A percentile compares a stretch with the other conserved stretches of the same genome.
phyloP scores from a whole-genome alignment of 2,113 vertebrate species.

The Scytalopus superciliaris region DNA sequence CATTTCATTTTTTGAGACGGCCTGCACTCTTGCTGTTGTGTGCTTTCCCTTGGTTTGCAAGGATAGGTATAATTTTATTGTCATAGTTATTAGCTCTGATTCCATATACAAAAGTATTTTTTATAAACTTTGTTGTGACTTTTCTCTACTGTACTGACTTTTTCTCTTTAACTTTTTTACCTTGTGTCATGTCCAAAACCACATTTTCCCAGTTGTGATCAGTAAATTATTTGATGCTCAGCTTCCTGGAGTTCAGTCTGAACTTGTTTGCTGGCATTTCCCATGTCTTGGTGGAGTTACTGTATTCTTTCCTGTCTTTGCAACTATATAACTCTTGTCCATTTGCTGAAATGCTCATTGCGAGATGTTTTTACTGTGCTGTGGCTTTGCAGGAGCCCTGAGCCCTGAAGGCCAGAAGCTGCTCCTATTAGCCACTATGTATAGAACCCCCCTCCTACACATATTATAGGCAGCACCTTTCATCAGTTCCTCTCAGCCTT shows the following conservation, averaged over 20 bases:
- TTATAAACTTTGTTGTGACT: background rate
- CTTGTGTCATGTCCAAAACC: background rate
- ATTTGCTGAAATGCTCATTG: background rate
- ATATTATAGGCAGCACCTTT: background rate
- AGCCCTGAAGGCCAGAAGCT: background rate
- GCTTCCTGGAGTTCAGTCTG: background rate
- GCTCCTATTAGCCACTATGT: background rate
- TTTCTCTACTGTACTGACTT: background rate
- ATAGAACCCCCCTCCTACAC: accelerated
- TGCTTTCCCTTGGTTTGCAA: background rate
- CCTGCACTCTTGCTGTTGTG: background rate
- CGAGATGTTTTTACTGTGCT: background rate
- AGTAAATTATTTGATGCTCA: background rate
- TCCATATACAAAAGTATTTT: background rate
- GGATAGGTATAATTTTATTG: background rate
- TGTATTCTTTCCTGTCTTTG: background rate
- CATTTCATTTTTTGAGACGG: background rate
- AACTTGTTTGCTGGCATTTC: background rate
- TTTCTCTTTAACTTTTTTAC: background rate
- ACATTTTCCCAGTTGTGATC: background rate
- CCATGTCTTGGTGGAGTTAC: background rate
- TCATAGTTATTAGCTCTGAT: background rate
- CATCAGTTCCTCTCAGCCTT: background rate
- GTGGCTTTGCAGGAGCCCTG: background rate
- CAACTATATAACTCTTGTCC: background rate